Base-by-base conservation (phyloP, 2,113 vertebrate genomes). In the Fulica atra region DNA sequence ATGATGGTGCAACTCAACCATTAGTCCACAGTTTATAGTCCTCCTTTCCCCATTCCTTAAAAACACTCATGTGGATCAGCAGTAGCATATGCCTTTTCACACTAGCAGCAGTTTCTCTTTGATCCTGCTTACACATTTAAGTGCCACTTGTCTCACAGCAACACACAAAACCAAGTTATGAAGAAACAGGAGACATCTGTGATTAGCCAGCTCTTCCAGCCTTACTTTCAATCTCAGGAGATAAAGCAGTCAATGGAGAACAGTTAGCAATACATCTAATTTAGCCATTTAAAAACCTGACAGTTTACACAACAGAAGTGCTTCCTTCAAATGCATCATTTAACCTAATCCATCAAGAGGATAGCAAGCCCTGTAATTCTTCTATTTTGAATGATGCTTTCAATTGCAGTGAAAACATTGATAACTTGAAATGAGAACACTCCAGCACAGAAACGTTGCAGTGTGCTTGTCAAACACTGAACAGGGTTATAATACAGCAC, bases 371-470 rank as follows among this genome's bases (percentile, higher is more conserved):
- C 38, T 25, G 35, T 31, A 94, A 50, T 53, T 61, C 11, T 25
- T 42, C 60, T 73, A 10, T 79, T 85, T 87, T 71, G 21, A 82
- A 84, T 13, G 21, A 92, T 4, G 66, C 23, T 77, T 61, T 96
- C 15, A 51, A 64, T 15, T 82, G 33, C 21, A 82, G 80, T 38
- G 4, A 95, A 97, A 96, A 89, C 29, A 91, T 8, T 21, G 46
- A 28, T 96, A 97, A 94, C 95, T 98, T 97, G 29, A 70, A 76
- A 90, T 4, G 59, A 87, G 83, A 91, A 69, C 50, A 94, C 88
- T 88, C 93, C 92, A 94, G 93, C 91, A 96, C 48, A 65, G 70
- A 81, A 57, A 44, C 13, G 16, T n/a, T 76, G 65, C 66, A 36
- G 36, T 63, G 83, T 59, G 51, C n/a, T 81, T 28, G 33, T 33